Evolutionary conservation across 2,113 vertebrate genomes (phyloP).

Genomic region (Thymallus thymallus): DNA sequence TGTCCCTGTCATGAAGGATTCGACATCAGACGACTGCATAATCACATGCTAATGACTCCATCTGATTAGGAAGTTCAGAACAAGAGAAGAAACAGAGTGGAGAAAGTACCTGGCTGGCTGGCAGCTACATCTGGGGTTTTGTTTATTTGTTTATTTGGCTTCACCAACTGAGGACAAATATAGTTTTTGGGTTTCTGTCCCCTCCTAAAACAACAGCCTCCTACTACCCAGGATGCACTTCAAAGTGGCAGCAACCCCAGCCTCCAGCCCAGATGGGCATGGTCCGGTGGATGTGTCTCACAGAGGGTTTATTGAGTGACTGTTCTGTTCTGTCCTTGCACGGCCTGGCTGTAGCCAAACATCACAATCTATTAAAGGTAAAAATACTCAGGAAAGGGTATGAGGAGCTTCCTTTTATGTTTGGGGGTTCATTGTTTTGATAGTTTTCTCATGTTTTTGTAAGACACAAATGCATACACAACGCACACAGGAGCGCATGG

Average conservation of each 20-base stretch:
- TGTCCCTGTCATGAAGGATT: slow-evolving; percentile 33
- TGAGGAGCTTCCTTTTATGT: too few species aligned
- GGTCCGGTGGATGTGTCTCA: not conserved
- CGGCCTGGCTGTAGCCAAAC: not conserved
- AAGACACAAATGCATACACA: too few species aligned
- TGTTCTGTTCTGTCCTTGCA: not conserved
- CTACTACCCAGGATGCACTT: not conserved
- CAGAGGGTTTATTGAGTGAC: not conserved
- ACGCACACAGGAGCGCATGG: not conserved
- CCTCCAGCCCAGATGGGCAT: not conserved
- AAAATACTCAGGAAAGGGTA: not conserved
- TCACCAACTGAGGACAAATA: not conserved
- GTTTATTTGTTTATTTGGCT: not conserved
- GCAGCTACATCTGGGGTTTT: not conserved
- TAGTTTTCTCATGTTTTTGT: not conserved
- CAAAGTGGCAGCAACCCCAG: not conserved
- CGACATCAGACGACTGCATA: slow-evolving; percentile 36
- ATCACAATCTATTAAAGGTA: not conserved
- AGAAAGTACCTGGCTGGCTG: not conserved
- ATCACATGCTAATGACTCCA: slow-evolving; percentile 32
- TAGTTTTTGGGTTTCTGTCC: not conserved
- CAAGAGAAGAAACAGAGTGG: not conserved
- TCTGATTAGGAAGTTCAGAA: not conserved
- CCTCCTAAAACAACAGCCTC: not conserved
- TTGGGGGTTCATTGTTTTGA: not conserved